Percentiles rank a stretch among this genome's conserved stretches.
Conservation (phyloP, 2,888 invertebrate genomes). For the Pristionchus exspectatus region DNA sequence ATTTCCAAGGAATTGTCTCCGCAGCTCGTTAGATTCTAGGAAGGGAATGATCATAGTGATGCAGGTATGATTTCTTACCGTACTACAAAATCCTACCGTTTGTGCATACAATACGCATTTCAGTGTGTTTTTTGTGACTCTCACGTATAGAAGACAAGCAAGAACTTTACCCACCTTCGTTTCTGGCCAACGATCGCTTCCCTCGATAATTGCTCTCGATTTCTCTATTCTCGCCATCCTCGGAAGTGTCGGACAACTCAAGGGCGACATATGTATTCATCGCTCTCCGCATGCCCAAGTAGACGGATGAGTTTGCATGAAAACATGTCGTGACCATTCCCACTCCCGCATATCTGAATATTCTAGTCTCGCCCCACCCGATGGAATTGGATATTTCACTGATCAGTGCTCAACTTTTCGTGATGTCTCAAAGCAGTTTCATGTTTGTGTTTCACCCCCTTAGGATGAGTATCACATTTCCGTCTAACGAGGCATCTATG, state of each 20-base stretch:
- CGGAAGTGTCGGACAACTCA: neutral
- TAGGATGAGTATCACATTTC: conserved; percentile 32
- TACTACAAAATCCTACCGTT: neutral
- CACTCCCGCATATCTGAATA: neutral
- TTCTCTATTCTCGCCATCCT: neutral
- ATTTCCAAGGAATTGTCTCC: neutral
- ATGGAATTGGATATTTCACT: neutral
- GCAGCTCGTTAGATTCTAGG: neutral
- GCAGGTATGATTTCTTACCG: neutral
- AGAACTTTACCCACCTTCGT: neutral
- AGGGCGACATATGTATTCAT: conserved; percentile 1
- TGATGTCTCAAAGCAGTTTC: neutral
- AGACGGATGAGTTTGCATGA: conserved; percentile 24
- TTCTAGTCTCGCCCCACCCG: neutral
- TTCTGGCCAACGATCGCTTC: neutral
- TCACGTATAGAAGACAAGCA: neutral
- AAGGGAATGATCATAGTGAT: neutral
- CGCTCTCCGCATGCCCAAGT: neutral
- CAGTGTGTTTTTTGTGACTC: neutral
- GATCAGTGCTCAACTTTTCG: neutral
- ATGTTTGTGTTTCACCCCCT: conserved; percentile 9
- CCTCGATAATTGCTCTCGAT: neutral
- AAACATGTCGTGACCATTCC: conserved; percentile 1
- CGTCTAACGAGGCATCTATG: neutral
- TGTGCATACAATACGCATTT: neutral